phyloP scores from a whole-genome alignment of 2,888 invertebrate genomes.

The Octodonta nipae region DNA sequence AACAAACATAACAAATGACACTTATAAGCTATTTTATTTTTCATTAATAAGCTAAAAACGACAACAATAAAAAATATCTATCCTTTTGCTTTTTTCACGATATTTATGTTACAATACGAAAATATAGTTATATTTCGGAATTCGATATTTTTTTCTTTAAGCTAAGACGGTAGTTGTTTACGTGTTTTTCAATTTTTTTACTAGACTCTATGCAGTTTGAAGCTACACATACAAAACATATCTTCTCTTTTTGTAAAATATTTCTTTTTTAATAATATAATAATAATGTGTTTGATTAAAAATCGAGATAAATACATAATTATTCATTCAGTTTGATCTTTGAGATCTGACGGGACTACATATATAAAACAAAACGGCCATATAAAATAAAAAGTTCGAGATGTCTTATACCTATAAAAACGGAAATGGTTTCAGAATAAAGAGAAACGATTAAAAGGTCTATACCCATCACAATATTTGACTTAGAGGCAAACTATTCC shows the following conservation, averaged over 20 bases:
- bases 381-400: too few relatives aligned
- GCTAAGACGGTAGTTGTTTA: conserved; percentile 22
- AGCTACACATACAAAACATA: conserved; percentile 34
- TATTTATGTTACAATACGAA: conserved; percentile 29
- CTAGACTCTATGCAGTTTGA: conserved; percentile 20
- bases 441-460: too few relatives aligned
- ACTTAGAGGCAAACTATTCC: too few relatives aligned
- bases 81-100: conserved; percentile 19
- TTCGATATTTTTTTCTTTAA: conserved; percentile 26
- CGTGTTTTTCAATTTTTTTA: conserved; percentile 13
- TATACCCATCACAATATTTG: too few relatives aligned
- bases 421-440: too few relatives aligned
- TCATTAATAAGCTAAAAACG: conserved; percentile 23
- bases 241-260: conserved; percentile 21
- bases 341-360: too few relatives aligned
- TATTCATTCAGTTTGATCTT: too few relatives aligned
- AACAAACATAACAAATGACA: conserved; percentile 25
- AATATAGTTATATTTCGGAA: conserved; percentile 33
- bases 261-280: conserved; percentile 11
- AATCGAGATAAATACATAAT: conserved; percentile 10
- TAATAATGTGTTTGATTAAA: conserved; percentile 11
- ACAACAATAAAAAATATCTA: conserved; percentile 27
- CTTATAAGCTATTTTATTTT: conserved; percentile 19
- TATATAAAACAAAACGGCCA: too few relatives aligned
- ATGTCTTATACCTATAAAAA: too few relatives aligned